A percentile compares a stretch with the other conserved stretches of the same genome.
Conservation (phyloP, 92 coral and sea anemone species). For the Umimayanthus kanabou region DNA sequence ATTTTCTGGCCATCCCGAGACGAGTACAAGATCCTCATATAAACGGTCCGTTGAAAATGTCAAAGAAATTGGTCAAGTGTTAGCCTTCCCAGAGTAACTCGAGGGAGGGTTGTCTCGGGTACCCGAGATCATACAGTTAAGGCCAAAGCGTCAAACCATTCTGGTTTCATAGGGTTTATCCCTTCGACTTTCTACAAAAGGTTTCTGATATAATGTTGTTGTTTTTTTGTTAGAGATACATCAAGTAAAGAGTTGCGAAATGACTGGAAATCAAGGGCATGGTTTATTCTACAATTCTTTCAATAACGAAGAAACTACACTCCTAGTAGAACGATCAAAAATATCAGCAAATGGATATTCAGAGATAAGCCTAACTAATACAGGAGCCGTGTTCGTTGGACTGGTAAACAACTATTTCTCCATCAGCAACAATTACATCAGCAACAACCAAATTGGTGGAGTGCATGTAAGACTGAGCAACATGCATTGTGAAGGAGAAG, state of each 20-base stretch:
- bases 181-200: too few relatives aligned
- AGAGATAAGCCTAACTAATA: neutral
- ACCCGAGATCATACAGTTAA: too few relatives aligned
- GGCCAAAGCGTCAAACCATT: too few relatives aligned
- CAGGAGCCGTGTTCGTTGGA: conserved; percentile 48
- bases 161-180: too few relatives aligned
- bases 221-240: too few relatives aligned
- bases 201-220: too few relatives aligned
- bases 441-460: conserved; percentile 37
- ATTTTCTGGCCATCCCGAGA: too few relatives aligned
- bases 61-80: too few relatives aligned
- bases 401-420: conserved; percentile 41
- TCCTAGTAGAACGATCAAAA: conserved; percentile 32
- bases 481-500: conserved; percentile 40
- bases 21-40: too few relatives aligned
- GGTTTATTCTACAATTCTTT: neutral
- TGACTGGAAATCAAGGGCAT: neutral
- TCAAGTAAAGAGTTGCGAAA: conserved; percentile 34
- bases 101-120: too few relatives aligned
- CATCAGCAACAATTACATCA: conserved; percentile 48
- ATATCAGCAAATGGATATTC: conserved; percentile 26
- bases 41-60: too few relatives aligned
- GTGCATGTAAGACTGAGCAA: neutral
- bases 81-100: too few relatives aligned
- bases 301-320: conserved; percentile 14